Evolutionary conservation across 2,113 vertebrate genomes (phyloP).

Genomic region (Entomyzon cyanotis): DNA sequence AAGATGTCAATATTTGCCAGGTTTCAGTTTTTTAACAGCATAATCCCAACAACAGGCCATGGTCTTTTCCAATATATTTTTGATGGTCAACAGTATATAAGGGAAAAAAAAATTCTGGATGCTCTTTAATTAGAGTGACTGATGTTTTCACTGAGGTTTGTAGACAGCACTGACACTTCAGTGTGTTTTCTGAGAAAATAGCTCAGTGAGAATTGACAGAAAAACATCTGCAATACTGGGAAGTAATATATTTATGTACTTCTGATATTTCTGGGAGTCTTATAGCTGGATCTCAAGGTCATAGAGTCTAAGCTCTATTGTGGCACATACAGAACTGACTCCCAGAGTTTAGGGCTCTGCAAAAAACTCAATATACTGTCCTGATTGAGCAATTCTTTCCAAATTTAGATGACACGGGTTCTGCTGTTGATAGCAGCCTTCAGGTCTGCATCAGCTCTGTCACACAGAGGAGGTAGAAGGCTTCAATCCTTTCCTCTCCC

Average conservation of each 20-base stretch:
- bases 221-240: slow-evolving; percentile 4
- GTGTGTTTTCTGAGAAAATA: slow-evolving; percentile 33
- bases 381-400: neutral
- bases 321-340: neutral
- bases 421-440: neutral
- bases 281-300: neutral
- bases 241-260: slow-evolving; percentile 40
- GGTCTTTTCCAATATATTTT: neutral
- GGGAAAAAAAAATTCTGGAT: slow-evolving; percentile 14
- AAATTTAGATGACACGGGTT: neutral
- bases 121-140: slow-evolving; percentile 64
- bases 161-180: slow-evolving; percentile 20
- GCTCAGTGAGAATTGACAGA: slow-evolving; percentile 50
- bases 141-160: slow-evolving; percentile 51
- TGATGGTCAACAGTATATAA: neutral
- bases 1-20: neutral
- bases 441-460: neutral
- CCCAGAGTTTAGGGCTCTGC: neutral
- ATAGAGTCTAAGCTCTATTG: neutral
- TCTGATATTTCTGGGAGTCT: slow-evolving; percentile 21
- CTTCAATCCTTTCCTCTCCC: neutral
- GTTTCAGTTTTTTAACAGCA: neutral
- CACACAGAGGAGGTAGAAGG: neutral
- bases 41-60: neutral
- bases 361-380: neutral